These are phyloP conservation scores for Stenotaenia linearis DNA, from an alignment of 2,888 invertebrate genomes.

Conservation along the genomic window DNA sequence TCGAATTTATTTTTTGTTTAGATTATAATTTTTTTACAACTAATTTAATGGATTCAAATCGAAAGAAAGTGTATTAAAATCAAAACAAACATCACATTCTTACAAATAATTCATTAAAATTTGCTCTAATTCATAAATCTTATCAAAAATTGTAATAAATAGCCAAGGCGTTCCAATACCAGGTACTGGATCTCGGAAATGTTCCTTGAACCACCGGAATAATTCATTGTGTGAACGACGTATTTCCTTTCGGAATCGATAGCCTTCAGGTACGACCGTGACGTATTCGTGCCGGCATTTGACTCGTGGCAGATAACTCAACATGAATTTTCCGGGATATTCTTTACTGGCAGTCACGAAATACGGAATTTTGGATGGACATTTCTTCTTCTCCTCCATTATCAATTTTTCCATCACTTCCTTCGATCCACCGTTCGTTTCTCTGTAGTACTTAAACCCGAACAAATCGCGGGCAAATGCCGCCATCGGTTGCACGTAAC, in stretches of 20 bases:
- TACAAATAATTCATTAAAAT: too few relatives aligned
- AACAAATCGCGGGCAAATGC: conserved; percentile 83
- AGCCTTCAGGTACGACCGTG: conserved; percentile 85
- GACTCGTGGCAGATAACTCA: conserved; percentile 85
- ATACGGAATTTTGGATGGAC: conserved; percentile 82
- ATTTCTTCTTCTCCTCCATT: conserved; percentile 81
- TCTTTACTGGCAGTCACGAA: conserved; percentile 72
- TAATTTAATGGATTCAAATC: too few relatives aligned
- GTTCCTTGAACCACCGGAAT: conserved; percentile 96
- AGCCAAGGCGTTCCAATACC: too few relatives aligned
- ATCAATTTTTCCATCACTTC: conserved; percentile 83
- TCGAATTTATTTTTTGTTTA: too few relatives aligned
- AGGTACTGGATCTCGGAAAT: conserved; percentile 86
- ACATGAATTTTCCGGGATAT: conserved; percentile 84
- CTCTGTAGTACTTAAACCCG: conserved; percentile 82
- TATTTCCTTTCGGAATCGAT: conserved; percentile 78
- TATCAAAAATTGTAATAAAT: too few relatives aligned
- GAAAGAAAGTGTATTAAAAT: too few relatives aligned
- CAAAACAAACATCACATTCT: too few relatives aligned
- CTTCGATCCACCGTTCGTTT: conserved; percentile 68
- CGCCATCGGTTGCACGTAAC: conserved; percentile 95
- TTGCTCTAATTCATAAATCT: too few relatives aligned
- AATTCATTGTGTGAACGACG: conserved; percentile 75
- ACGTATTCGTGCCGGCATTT: conserved; percentile 86
- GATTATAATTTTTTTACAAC: too few relatives aligned